These are phyloP conservation scores for Hemithea aestivaria DNA, from an alignment of 2,888 invertebrate genomes.

Conservation along the genomic window DNA sequence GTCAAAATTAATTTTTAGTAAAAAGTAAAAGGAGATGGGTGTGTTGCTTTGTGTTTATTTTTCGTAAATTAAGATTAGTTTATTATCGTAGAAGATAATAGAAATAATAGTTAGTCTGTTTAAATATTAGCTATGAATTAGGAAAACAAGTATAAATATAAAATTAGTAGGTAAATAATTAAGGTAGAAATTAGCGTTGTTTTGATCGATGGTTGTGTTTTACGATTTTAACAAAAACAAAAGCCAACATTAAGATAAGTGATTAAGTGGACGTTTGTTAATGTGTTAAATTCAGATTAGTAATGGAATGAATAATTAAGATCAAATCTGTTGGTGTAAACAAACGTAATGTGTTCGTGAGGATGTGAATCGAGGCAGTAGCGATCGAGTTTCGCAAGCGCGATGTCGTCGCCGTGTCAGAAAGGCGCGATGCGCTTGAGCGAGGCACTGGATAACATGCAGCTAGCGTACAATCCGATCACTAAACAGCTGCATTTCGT, in stretches of 20 bases:
- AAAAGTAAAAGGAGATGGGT: conserved; percentile 67
- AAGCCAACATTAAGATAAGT: conserved; percentile 23
- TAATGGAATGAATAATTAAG: conserved; percentile 4
- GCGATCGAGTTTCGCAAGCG: conserved; percentile 40
- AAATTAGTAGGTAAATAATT: too few relatives aligned
- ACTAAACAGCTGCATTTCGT: conserved; percentile 85
- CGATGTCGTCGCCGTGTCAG: conserved; percentile 67
- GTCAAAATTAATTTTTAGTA: conserved; percentile 63
- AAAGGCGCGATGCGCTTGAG: conserved; percentile 81
- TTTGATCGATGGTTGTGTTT: conserved; percentile 13
- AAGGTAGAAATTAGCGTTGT: conserved; percentile 2
- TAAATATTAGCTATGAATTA: too few relatives aligned
- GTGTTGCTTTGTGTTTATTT: conserved; percentile 65
- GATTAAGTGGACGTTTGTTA: conserved; percentile 5
- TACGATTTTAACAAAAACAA: conserved; percentile 31
- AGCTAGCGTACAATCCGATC: conserved; percentile 85
- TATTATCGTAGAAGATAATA: conserved; percentile 2
- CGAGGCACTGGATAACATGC: conserved; percentile 85
- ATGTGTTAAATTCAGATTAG: conserved; percentile 10
- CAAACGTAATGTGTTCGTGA: conserved; percentile 40
- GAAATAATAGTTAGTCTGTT: conserved; percentile 1
- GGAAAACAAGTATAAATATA: too few relatives aligned
- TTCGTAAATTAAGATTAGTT: conserved; percentile 26
- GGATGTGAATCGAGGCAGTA: conserved; percentile 37
- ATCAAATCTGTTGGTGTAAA: background rate